Evolutionary conservation across 2,888 invertebrate genomes (phyloP), one percentile per base, ranked within the genome.

Genomic region (Papilio demoleus): DNA sequence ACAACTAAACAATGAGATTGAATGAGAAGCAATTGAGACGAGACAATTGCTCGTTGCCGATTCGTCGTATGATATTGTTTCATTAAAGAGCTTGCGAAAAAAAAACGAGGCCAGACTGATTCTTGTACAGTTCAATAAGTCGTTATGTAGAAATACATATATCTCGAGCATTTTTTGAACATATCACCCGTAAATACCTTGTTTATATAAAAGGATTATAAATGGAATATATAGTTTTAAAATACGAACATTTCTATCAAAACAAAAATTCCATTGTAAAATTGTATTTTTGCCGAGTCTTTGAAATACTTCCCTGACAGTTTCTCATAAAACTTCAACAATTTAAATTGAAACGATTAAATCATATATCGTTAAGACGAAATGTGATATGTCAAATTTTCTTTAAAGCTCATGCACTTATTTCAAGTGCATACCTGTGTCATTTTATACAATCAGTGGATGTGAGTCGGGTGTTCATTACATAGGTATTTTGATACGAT

Each of bases 1-100:
- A 62, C 40, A 67, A 27, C 47, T 63, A 58, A 68, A 68, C 68
- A 68, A 68, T 63, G 38, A 59, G 50, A 47, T 47, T 19, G 58
- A 58, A 68, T 31, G n/a, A 50, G 40, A 58, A 68, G 53, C 68
- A 68, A 63, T 68, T 58, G 45, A 47, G 36, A 38, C 38, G 58
- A 68, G 64, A 63, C 68, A 68, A 68, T 68, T 56, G 58, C 24
- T 38, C 38, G 19, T 50, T 58, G 31, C 59, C 68, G 63, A 68
- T 68, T 64, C 42, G 34, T 64, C 58, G 36, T 31, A 58, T 45
- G 58, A 68, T 68, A 68, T 68, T 50, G 68, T 64, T 58, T 19
- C 68, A 68, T 63, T 68, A 64, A 64, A 12, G 68, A 19, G 11
- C n/a, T 36, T 42, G 64, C 31, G 63, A 68, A 63, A 59, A 61